Evolutionary conservation across 2,113 vertebrate species (phyloP).

Genomic region (Aythya baeri): DNA sequence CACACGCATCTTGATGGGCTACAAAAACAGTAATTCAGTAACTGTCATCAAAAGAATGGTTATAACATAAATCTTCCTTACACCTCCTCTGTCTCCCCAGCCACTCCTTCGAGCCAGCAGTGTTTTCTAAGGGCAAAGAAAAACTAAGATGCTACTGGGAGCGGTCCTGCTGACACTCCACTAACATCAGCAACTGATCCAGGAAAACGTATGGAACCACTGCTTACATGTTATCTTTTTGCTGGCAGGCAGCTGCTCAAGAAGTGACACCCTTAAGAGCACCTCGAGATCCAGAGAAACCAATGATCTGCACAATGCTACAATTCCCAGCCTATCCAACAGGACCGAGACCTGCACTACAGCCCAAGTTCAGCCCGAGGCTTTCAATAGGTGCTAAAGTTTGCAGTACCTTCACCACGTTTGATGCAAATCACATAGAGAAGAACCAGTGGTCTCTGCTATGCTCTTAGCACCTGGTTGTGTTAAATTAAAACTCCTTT

Average conservation of each 20-base stretch:
- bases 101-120: not conserved
- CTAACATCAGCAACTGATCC: not conserved
- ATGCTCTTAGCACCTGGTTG: not conserved
- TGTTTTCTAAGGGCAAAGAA: not conserved
- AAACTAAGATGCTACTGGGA: not conserved
- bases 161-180: not conserved
- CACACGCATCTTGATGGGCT: not conserved
- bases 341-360: not conserved
- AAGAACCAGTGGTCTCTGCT: not conserved
- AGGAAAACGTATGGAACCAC: accelerated
- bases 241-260: not conserved
- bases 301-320: not conserved
- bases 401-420: not conserved
- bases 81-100: not conserved
- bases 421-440: not conserved
- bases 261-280: not conserved
- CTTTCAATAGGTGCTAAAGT: not conserved
- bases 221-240: not conserved
- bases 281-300: not conserved
- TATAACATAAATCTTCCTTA: not conserved
- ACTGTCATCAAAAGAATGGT: not conserved
- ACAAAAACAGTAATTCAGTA: not conserved
- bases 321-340: not conserved
- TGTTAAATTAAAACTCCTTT: not conserved
- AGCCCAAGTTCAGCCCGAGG: not conserved